A percentile compares a stretch with the other conserved stretches of the same genome.
These are phyloP conservation scores for Amniataba percoides DNA, from an alignment of 2,797 vertebrate genomes.

Conservation along the genomic window DNA sequence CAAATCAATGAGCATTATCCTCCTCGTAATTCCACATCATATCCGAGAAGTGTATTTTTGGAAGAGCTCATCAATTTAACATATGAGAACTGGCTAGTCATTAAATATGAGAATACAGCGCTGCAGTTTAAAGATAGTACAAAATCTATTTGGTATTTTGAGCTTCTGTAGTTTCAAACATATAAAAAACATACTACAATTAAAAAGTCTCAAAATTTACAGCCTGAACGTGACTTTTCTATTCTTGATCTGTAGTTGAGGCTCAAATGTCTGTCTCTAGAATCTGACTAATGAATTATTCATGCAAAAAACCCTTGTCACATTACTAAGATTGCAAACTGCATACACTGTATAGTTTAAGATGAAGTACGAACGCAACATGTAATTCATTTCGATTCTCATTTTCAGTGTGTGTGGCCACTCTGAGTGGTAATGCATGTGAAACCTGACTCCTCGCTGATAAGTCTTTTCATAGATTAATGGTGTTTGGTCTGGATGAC, in stretches of 20 bases:
- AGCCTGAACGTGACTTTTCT: constrained; percentile 1
- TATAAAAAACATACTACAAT: background rate
- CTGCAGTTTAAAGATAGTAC: constrained; percentile 22
- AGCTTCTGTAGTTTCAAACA: constrained; percentile 17
- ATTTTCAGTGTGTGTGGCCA: constrained; percentile 48
- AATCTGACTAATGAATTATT: background rate
- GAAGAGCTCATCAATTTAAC: constrained; percentile 33
- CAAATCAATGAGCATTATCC: constrained; percentile 74
- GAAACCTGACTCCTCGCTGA: constrained; percentile 55
- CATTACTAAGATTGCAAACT: background rate
- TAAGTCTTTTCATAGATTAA: constrained; percentile 53
- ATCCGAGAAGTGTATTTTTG: constrained; percentile 54
- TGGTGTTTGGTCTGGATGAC: constrained; percentile 43
- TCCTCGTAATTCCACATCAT: constrained; percentile 63
- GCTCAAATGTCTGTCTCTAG: background rate
- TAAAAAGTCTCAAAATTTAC: background rate
- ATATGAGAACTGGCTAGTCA: constrained; percentile 22
- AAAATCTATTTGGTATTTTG: constrained; percentile 19
- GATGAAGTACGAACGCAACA: background rate
- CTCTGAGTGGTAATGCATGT: constrained; percentile 52
- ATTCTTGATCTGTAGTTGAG: background rate
- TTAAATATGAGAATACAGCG: constrained; percentile 5
- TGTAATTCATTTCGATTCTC: constrained; percentile 20
- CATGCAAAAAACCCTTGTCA: background rate
- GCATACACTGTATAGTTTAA: background rate